Evolutionary conservation across 2,888 invertebrate species (phyloP), one percentile per base, ranked within the genome.

Genomic region (Monochamus alternatus): DNA sequence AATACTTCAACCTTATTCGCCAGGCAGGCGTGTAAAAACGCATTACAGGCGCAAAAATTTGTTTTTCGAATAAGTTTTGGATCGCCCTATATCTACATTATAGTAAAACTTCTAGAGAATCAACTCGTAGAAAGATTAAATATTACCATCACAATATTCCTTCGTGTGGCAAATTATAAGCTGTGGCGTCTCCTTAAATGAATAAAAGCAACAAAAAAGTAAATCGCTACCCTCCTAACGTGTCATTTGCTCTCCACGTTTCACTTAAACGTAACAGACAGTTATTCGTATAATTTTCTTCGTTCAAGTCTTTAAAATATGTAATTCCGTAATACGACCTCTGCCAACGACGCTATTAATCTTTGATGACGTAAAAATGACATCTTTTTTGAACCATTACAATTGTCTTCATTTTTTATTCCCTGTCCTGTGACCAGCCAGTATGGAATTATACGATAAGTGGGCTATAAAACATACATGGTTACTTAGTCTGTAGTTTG

Each of bases 151-250:
- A 12, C 47, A n/a, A 63, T 47, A 47, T 44, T 30, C 73, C 78
- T 80, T 74, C 81, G 81, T 81, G 82, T 74, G 51, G 66, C 62
- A 82, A 83, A 84, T 78, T 78, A 82, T 68, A 63, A 78, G 82
- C 82, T 81, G 77, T 67, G 67, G 68, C 69, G 75, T 78, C 70
- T 78, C 77, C 81, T 83, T 83, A 79, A 82, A 81, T 81, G 81
- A 79, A 80, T 81, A 81, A 82, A 82, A 80, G 79, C 79, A 81
- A 79, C 81, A 81, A 83, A 82, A 85, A 84, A 81, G 77, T 76
- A 79, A 83, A 83, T 81, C 80, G 81, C 76, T 81, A 76, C 77
- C 78, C 76, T 78, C 72, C 52, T 69, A 80, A 80, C 79, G 79
- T 77, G 64, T 81, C 77, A 83, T 84, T 84, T 82, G 60, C 70